A percentile compares a stretch with the other conserved stretches of the same genome.
phyloP scores from a whole-genome alignment of 2,113 vertebrate species.

The Varanus komodoensis region DNA sequence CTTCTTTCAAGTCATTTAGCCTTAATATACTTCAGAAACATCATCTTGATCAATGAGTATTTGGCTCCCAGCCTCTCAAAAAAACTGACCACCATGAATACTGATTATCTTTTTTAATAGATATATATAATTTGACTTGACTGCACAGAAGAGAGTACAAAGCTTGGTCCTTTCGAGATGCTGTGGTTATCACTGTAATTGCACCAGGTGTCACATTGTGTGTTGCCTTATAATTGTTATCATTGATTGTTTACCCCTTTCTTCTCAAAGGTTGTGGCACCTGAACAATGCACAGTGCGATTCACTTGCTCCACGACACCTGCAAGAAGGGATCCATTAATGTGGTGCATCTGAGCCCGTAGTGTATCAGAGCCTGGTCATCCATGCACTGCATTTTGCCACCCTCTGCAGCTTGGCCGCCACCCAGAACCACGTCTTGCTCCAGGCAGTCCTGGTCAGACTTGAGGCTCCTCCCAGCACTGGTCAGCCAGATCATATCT shows the following conservation, averaged over 20 bases:
- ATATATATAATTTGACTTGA: neutral
- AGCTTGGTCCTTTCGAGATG: neutral
- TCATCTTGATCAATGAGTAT: constrained; percentile 33
- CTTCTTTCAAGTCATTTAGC: constrained; percentile 45
- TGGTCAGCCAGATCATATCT: neutral
- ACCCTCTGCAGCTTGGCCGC: neutral
- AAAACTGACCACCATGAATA: constrained; percentile 18
- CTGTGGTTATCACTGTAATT: neutral
- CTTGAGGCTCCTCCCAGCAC: neutral
- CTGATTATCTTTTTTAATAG: neutral
- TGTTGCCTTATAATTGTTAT: neutral
- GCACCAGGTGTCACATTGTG: neutral
- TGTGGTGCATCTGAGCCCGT: neutral
- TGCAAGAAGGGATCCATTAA: neutral
- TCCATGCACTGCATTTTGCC: neutral
- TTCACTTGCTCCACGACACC: neutral
- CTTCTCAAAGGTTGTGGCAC: neutral
- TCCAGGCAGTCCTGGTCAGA: neutral
- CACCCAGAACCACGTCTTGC: neutral
- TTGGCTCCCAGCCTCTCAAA: constrained; percentile 8
- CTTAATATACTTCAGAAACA: neutral
- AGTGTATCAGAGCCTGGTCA: constrained; percentile 1
- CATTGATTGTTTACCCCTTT: neutral
- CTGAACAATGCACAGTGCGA: neutral
- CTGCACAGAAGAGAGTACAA: neutral